A percentile compares a stretch with the other conserved stretches of the same genome.
Evolutionary conservation across 2,113 vertebrate species (phyloP).

Genomic region (cattle (Bos taurus)): ARS-UCD2.0 NC_037346.1:58717001-58717500

Average conservation of each 20-base stretch:
- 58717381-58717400: neutral
- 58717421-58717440: neutral
- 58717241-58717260: neutral
- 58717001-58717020: neutral
- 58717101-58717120: neutral
- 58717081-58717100: neutral
- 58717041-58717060: neutral
- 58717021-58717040: neutral
- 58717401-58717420: neutral
- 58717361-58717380: neutral
- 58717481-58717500: neutral
- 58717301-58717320: neutral
- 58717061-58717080: too few species aligned
- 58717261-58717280: neutral
- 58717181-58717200: neutral
- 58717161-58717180: neutral
- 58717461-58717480: neutral
- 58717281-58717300: neutral
- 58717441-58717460: neutral
- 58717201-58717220: neutral
- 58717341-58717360: neutral
- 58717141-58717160: neutral
- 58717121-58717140: rapidly evolving
- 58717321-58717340: neutral
- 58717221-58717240: neutral